Evolutionary conservation across 2,888 invertebrate species (phyloP).

Genomic region (Phytoseiulus persimilis): DNA sequence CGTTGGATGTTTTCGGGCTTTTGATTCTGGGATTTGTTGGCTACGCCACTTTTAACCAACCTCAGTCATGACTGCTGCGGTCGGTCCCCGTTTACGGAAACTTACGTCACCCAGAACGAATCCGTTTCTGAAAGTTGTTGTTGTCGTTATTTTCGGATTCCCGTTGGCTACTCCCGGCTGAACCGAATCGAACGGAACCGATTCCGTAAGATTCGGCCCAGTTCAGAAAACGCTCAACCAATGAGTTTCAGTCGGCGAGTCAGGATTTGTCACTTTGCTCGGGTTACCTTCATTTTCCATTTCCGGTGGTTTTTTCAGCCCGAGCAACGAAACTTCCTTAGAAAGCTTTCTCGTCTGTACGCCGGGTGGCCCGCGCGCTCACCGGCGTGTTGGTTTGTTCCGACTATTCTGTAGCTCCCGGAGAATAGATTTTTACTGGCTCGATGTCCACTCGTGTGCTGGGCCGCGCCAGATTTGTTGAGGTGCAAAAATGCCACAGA

Average conservation of each 20-base stretch:
- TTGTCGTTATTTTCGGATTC: background rate
- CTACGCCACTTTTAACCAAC: background rate
- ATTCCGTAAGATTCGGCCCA: background rate
- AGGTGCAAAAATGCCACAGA: background rate
- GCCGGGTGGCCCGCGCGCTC: background rate
- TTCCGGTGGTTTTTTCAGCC: background rate
- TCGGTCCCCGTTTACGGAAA: background rate
- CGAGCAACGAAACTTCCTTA: background rate
- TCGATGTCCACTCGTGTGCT: background rate
- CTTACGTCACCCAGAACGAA: background rate
- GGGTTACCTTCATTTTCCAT: constrained; percentile 5
- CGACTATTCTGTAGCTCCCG: background rate
- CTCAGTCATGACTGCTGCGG: background rate
- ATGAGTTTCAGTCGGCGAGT: background rate
- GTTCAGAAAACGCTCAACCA: background rate
- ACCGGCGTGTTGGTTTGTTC: background rate
- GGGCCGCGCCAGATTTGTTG: background rate
- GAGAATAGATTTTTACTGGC: background rate
- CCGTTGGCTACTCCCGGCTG: background rate
- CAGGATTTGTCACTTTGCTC: background rate
- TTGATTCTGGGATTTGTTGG: too few species aligned
- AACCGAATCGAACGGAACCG: background rate
- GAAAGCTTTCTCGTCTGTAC: background rate
- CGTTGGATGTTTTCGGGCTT: too few species aligned
- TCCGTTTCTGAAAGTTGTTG: background rate